phyloP scores from a whole-genome alignment of 1,140 invertebrate genomes.

The Spodoptera frugiperda region DNA sequence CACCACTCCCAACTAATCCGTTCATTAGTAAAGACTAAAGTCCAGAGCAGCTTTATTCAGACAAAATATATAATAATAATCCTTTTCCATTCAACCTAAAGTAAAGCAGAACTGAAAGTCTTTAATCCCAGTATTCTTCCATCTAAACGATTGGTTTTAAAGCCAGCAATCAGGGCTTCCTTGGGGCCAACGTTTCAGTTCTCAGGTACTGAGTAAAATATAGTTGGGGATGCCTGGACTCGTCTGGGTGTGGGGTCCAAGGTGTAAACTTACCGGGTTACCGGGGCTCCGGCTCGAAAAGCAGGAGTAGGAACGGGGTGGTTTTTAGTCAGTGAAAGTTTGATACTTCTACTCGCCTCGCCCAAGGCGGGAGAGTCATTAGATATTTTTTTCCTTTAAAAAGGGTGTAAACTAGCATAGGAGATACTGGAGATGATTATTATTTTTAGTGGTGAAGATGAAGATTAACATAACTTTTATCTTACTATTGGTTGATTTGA shows the following conservation, averaged over 20 bases:
- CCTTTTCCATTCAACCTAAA: neutral
- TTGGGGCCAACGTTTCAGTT: conserved; percentile 25
- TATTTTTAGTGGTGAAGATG: too few relatives aligned
- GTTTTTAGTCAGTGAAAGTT: too few relatives aligned
- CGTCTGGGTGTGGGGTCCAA: neutral
- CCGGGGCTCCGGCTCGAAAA: too few relatives aligned
- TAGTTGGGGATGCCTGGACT: conserved; percentile 33
- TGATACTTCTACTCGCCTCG: too few relatives aligned
- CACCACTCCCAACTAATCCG: neutral
- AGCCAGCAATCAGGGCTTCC: conserved; percentile 51
- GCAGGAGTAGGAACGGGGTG: too few relatives aligned
- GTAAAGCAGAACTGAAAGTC: conserved; percentile 19
- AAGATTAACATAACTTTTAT: too few relatives aligned
- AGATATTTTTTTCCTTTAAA: too few relatives aligned
- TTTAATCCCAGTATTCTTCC: conserved; percentile 57
- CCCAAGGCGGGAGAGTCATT: too few relatives aligned
- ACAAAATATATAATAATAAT: conserved; percentile 1
- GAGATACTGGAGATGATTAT: too few relatives aligned
- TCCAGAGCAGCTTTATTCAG: neutral
- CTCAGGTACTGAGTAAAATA: conserved; percentile 50
- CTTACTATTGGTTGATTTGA: too few relatives aligned
- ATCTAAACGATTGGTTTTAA: conserved; percentile 60
- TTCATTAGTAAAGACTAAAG: neutral
- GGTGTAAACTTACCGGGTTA: neutral
- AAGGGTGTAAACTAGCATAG: too few relatives aligned